Base-by-base conservation (phyloP, 2,797 vertebrate species). In the Eulemur albifrons region DNA sequence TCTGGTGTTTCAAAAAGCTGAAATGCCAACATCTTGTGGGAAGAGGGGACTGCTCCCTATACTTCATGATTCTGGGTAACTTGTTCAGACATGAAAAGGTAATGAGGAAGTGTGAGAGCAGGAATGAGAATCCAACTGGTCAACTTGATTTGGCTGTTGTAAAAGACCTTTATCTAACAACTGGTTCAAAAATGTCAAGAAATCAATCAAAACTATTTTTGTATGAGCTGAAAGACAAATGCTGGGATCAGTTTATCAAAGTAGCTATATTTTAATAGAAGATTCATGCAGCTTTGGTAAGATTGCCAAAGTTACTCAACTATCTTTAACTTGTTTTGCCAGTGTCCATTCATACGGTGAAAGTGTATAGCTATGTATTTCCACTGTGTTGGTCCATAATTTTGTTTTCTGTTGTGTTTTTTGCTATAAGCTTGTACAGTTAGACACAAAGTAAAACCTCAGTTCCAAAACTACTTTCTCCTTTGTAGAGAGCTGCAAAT, bases 141-240 rank as follows among this genome's bases (percentile, higher is more conserved):
- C 72, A 54, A 20, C 40, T 57, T 86, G 81, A 93, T 95, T 86
- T 59, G 52, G 81, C 52, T 85, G 30, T 82, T 93, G 35, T 50
- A 85, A 90, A 96, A 93, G 70, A 95, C 32, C 52, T 92, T 87
- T 89, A 79, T 27, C 35, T 61, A 94, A 76, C n/a, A 83, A 87
- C 89, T 85, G 93, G 76, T 38, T 76, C 35, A 63, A 89, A 93
- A 93, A 61, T 65, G 23, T 82, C 23, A 17, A 83, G 69, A 87
- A 57, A 82, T 35, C 32, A 25, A 4, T 76, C 8, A 13, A 81
- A 83, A 94, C 65, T 48, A 43, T 77, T 93, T 86, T 90, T 48
- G 7, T 43, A 13, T 21, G 69, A 86, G 61, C 43, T 80, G 59
- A 77, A 90, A 95, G 70, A 75, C 54, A 77, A 97, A 90, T 65